A percentile compares a stretch with the other conserved stretches of the same genome.
Conservation (phyloP, 2,113 vertebrate genomes). For the Herpailurus yagouaroundi region DNA sequence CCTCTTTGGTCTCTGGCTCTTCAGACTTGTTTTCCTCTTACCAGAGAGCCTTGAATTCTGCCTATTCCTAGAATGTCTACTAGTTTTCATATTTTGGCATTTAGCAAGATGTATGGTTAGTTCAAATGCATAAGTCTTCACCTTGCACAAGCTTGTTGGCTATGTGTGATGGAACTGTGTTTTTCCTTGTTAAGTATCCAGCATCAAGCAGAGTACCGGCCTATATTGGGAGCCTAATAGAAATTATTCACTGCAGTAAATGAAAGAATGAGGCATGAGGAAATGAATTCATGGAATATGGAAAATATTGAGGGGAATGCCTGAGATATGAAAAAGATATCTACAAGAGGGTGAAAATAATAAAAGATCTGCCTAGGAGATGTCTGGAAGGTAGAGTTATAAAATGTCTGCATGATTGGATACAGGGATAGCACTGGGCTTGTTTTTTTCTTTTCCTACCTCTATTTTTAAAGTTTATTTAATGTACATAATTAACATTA, state of each 20-base stretch:
- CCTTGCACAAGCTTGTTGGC: background rate
- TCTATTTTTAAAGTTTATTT: background rate
- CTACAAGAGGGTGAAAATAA: background rate
- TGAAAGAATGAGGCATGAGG: background rate
- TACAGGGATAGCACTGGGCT: background rate
- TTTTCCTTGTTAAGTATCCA: background rate
- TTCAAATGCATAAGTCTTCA: background rate
- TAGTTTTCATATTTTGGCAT: background rate
- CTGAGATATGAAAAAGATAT: background rate
- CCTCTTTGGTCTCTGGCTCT: background rate
- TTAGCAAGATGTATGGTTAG: background rate
- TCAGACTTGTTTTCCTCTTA: background rate
- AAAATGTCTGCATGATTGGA: background rate
- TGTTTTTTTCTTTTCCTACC: background rate
- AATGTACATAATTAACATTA: background rate
- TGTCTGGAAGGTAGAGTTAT: background rate
- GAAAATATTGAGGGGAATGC: background rate
- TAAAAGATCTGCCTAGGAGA: background rate
- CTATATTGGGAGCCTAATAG: background rate
- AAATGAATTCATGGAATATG: background rate
- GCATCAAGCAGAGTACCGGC: background rate
- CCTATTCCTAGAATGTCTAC: background rate
- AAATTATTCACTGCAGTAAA: background rate
- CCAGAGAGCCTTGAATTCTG: background rate
- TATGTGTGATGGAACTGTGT: background rate